Conservation (phyloP, 1,140 invertebrate species). For the Xylocopa sonorina region DNA sequence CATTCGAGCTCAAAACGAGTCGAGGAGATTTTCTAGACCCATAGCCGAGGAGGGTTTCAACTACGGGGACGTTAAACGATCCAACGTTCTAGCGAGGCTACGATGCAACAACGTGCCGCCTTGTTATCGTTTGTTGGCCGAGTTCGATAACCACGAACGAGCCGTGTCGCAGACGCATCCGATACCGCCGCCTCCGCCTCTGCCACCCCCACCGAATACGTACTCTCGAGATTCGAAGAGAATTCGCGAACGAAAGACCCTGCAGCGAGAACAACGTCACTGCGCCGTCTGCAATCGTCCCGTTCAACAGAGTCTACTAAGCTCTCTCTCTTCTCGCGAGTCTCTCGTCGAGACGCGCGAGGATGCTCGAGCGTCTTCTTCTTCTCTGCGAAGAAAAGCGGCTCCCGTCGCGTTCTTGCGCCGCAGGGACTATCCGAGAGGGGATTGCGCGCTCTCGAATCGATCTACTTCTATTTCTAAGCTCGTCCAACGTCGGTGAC, state of each 20-base stretch:
- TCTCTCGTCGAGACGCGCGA: neutral
- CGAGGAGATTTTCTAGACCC: neutral
- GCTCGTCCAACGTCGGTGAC: neutral
- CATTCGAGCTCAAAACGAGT: neutral
- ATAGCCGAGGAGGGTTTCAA: too few relatives aligned
- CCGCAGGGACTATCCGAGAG: neutral
- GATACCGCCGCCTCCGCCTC: neutral
- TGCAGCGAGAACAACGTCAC: neutral
- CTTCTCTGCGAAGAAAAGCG: neutral
- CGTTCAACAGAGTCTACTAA: neutral
- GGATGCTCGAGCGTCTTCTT: neutral
- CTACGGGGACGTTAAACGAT: neutral
- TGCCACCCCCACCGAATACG: neutral
- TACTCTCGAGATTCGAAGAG: neutral
- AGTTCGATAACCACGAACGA: neutral
- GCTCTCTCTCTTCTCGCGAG: slow-evolving; percentile 2
- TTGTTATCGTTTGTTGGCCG: slow-evolving; percentile 29
- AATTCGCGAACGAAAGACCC: neutral
- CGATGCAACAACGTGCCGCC: slow-evolving; percentile 20
- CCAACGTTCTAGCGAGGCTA: neutral
- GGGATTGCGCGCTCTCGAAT: neutral
- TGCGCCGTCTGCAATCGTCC: slow-evolving; percentile 37
- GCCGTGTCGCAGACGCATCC: neutral
- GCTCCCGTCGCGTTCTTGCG: neutral
- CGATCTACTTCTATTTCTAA: neutral